A percentile compares a stretch with the other conserved stretches of the same genome.
These are phyloP conservation scores for Archips crataeganus DNA, from an alignment of 2,888 invertebrate species.

Conservation along the genomic window DNA sequence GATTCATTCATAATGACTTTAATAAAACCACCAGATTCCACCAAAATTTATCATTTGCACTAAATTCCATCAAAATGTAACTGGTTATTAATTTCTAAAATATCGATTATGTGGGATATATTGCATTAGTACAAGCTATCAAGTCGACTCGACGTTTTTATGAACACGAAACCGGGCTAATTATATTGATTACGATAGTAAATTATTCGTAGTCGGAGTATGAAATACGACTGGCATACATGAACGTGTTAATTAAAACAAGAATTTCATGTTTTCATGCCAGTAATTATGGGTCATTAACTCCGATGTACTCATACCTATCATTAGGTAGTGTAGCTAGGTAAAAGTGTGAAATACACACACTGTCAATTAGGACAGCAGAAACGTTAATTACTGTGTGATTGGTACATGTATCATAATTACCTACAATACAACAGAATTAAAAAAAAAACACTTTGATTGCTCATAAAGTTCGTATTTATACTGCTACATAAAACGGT, in stretches of 20 bases:
- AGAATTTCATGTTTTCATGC: slow-evolving; percentile 24
- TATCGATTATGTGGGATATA: not conserved
- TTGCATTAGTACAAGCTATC: not conserved
- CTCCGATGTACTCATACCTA: slow-evolving; percentile 11
- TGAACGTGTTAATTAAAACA: slow-evolving; percentile 29
- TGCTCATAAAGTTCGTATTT: no score
- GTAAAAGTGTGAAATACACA: slow-evolving; percentile 27
- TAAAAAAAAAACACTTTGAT: no score
- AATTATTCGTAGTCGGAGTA: slow-evolving; percentile 28
- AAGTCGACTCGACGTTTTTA: slow-evolving; percentile 4
- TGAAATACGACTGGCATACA: slow-evolving; percentile 10
- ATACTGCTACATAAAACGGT: no score
- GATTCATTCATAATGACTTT: not conserved
- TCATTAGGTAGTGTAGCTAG: slow-evolving; percentile 9
- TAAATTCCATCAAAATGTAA: not conserved
- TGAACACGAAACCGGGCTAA: slow-evolving; percentile 17
- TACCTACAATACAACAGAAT: no score
- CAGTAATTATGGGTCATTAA: slow-evolving; percentile 35
- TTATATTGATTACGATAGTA: slow-evolving; percentile 33
- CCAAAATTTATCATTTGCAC: not conserved
- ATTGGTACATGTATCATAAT: no score
- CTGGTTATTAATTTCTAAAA: not conserved
- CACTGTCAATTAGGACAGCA: not conserved
- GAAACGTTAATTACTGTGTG: no score
- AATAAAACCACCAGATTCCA: not conserved